These are phyloP conservation scores for Tapera naevia DNA, from an alignment of 2,797 vertebrate genomes.

Conservation along the genomic window DNA sequence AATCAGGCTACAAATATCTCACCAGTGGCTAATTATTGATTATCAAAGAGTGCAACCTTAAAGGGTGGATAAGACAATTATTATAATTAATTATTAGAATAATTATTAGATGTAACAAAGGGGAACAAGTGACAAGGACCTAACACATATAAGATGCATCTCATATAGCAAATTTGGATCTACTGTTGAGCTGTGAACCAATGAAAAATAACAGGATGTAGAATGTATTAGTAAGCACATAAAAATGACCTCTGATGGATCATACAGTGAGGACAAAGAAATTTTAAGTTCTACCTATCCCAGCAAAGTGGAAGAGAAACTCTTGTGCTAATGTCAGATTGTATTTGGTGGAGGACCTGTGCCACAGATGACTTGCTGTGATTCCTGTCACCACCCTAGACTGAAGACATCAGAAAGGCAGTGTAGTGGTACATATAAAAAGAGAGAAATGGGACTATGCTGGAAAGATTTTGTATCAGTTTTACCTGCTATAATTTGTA, in stretches of 20 bases:
- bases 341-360: not conserved
- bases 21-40: not conserved
- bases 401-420: not conserved
- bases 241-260: not conserved
- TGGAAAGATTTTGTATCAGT: not conserved
- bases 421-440: not conserved
- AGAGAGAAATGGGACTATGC: not conserved
- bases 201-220: not conserved
- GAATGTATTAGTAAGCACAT: not conserved
- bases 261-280: not conserved
- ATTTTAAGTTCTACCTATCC: not conserved
- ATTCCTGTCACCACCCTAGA: not conserved
- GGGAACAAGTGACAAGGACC: not conserved
- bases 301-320: not conserved
- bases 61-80: not conserved
- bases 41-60: not conserved
- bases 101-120: not conserved
- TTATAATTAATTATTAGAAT: no score
- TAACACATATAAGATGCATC: not conserved
- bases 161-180: not conserved
- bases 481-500: not conserved
- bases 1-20: not conserved
- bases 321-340: no score
- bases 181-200: not conserved
- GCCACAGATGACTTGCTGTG: not conserved